These are phyloP conservation scores for Subacronicta megacephala DNA, from an alignment of 2,888 invertebrate genomes.

Conservation along the genomic window DNA sequence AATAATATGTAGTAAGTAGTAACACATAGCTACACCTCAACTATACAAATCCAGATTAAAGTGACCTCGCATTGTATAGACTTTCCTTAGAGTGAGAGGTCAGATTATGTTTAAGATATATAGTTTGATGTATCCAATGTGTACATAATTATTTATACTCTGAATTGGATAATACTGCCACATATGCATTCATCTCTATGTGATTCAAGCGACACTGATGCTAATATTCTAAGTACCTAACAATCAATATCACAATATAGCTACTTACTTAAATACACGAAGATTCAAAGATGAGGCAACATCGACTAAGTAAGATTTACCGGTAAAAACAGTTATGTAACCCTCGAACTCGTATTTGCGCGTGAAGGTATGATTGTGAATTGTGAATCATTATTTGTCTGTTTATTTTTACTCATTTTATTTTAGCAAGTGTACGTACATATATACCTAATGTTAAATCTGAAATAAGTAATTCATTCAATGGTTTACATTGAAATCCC, in stretches of 20 bases:
- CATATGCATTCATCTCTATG: slow-evolving; percentile 43
- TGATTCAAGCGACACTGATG: slow-evolving; percentile 66
- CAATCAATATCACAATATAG: slow-evolving; percentile 85
- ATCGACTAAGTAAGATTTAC: slow-evolving; percentile 65
- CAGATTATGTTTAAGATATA: too few relatives aligned
- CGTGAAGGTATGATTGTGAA: slow-evolving; percentile 29
- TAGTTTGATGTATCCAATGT: too few relatives aligned
- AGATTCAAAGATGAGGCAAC: slow-evolving; percentile 75
- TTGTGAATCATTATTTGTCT: slow-evolving; percentile 26
- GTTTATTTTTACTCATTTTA: slow-evolving; percentile 22
- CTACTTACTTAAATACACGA: slow-evolving; percentile 76
- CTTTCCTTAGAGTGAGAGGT: too few relatives aligned
- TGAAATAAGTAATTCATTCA: slow-evolving; percentile 1
- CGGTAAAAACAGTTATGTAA: slow-evolving; percentile 52
- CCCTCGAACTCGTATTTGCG: slow-evolving; percentile 40
- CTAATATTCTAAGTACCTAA: slow-evolving; percentile 71
- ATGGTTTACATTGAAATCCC: too few relatives aligned
- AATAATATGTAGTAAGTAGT: slow-evolving; percentile 22
- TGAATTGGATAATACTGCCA: slow-evolving; percentile 52
- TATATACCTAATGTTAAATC: slow-evolving; percentile 1
- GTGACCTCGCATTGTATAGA: too few relatives aligned
- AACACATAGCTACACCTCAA: too few relatives aligned
- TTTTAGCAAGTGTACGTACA: slow-evolving; percentile 12
- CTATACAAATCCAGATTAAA: too few relatives aligned
- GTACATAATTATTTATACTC: slow-evolving; percentile 45